Base-by-base conservation (phyloP, 1,140 invertebrate genomes). In the Cydia splendana region DNA sequence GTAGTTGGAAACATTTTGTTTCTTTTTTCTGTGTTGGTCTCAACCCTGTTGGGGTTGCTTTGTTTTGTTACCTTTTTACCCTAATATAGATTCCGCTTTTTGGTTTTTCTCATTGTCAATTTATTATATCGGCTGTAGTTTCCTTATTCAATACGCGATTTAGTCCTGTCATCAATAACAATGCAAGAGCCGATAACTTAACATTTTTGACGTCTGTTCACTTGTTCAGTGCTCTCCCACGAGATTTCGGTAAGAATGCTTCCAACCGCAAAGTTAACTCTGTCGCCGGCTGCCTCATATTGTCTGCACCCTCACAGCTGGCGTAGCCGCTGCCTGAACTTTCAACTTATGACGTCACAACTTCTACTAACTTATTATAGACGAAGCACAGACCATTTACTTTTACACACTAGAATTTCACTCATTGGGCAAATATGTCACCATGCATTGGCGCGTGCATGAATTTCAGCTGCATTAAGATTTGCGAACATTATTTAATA, bases 261-360 rank as follows among this genome's bases (percentile, higher is more conserved):
- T 77, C 78, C 80, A 78, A 69, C 79, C 76, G 24, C 82, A 82
- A 80, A 85, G 86, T 88, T 85, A 83, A 83, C 81, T 80, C 77
- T 77, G 75, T 75, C 74, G 62, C 80, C 30, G 76, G 78, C 62
- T 79, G 67, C 77, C 73, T 80, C 76, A 78, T 76, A 81, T 85
- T 85, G 81, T 83, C 78, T 82, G 81, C 79, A 76, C 85, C 78
- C 78, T 85, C 76, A 84, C 53, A 62, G 73, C 65, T 18, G 53
- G 69, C 57, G 76, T 77, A 80, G 67, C 80, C 76, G 76, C 77
- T 86, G 77, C 76, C 81, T 78, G 84, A 85, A 81, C 77, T 77
- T 62, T 15, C 13, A 71, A 71, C 34, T 38, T 71, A 2, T 71
- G 34, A 71, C 34, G 30, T 42, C 67, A 42, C 13, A 38, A 18